Evolutionary conservation across 35 echinoderm and acorn worm genomes (phyloP).

Genomic region (Ophiothrix spiculata): DNA sequence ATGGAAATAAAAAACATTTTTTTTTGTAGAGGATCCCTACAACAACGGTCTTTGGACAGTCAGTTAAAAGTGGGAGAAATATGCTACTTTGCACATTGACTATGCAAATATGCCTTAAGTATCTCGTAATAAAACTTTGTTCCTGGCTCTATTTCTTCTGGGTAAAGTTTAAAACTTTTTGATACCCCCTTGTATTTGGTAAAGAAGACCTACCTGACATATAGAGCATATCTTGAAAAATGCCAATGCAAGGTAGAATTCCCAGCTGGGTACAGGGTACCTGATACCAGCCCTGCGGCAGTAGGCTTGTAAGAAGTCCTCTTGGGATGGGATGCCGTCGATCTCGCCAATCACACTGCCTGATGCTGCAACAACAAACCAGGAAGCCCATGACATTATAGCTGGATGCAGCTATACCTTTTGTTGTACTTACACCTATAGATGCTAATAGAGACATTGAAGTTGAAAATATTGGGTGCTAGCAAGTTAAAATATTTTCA

Average conservation of each 20-base stretch:
- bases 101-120: neutral
- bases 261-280: slow-evolving; percentile 70
- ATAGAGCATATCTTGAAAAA: slow-evolving; percentile 75
- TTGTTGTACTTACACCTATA: too few relatives aligned
- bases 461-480: too few relatives aligned
- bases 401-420: too few relatives aligned
- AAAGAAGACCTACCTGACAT: slow-evolving; percentile 30
- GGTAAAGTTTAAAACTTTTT: neutral
- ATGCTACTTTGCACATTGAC: too few relatives aligned
- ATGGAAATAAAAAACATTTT: too few relatives aligned
- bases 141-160: neutral
- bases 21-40: too few relatives aligned
- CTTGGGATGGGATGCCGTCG: slow-evolving; percentile 48
- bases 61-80: too few relatives aligned
- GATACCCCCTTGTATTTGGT: neutral
- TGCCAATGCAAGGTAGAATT: slow-evolving; percentile 71
- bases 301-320: slow-evolving; percentile 53
- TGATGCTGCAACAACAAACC: neutral
- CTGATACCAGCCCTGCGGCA: slow-evolving; percentile 18
- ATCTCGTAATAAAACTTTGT: neutral
- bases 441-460: too few relatives aligned
- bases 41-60: too few relatives aligned
- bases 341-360: neutral
- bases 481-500: too few relatives aligned
- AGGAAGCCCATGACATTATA: too few relatives aligned